Evolutionary conservation across 2,888 invertebrate genomes (phyloP).

Genomic region (Ischnus inquisitorius): DNA sequence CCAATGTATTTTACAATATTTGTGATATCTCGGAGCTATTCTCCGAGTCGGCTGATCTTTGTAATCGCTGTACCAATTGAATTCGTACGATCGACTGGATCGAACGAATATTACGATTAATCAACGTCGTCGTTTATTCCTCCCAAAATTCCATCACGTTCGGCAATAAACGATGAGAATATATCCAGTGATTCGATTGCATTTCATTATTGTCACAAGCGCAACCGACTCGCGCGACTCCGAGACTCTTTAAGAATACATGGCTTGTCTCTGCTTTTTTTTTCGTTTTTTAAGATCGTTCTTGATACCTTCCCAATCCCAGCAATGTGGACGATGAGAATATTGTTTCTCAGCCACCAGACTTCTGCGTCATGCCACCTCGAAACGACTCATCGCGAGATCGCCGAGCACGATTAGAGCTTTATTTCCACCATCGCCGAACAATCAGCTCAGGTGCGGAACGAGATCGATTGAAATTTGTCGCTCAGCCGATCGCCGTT

Average conservation of each 20-base stretch:
- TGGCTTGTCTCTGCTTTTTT: neutral
- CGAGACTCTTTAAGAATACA: conserved; percentile 26
- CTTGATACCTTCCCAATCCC: neutral
- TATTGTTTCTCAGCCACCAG: neutral
- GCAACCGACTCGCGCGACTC: conserved; percentile 31
- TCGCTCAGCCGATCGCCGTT: conserved; percentile 6
- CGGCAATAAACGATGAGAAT: conserved; percentile 53
- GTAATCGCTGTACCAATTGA: conserved; percentile 51
- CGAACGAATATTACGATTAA: conserved; percentile 27
- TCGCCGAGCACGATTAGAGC: conserved; percentile 8
- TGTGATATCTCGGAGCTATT: conserved; percentile 67
- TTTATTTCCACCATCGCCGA: conserved; percentile 33
- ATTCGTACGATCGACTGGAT: conserved; percentile 41
- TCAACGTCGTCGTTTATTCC: conserved; percentile 8
- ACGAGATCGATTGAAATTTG: conserved; percentile 20
- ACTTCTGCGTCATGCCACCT: neutral
- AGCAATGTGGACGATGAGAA: neutral
- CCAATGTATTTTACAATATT: conserved; percentile 65
- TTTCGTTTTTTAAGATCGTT: conserved; percentile 3
- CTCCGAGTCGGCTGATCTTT: conserved; percentile 62
- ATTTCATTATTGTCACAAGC: conserved; percentile 28
- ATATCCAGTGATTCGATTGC: conserved; percentile 56
- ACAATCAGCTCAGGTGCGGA: conserved; percentile 45
- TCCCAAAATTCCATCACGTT: conserved; percentile 34
- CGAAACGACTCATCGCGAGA: neutral